Percentiles rank a stretch among this genome's conserved stretches.
Evolutionary conservation across 2,113 vertebrate species (phyloP).

Genomic region (Canis aureus): DNA sequence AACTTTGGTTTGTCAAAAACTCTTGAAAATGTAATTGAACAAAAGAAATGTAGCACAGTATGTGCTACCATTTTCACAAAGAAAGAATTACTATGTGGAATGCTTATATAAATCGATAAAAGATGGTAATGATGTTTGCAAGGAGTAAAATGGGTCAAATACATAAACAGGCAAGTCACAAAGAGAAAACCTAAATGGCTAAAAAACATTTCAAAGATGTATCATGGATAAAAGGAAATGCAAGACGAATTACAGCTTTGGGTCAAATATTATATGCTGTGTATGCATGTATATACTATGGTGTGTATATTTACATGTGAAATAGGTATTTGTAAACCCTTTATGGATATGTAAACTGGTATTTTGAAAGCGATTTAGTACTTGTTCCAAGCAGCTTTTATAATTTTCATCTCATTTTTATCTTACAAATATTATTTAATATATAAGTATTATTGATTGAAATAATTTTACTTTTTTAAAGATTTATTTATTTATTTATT

Average conservation of each 20-base stretch:
- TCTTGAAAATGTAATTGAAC: background rate
- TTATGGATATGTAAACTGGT: background rate
- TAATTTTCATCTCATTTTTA: background rate
- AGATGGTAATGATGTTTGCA: background rate
- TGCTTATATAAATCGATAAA: background rate
- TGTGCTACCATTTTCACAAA: background rate
- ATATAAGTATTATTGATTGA: background rate
- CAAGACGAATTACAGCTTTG: background rate
- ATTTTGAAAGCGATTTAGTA: background rate
- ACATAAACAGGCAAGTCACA: background rate
- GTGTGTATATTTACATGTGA: background rate
- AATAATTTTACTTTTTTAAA: background rate
- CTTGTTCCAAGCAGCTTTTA: background rate
- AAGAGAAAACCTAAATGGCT: background rate
- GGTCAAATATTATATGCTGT: background rate
- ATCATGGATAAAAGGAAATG: background rate
- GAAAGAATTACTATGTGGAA: background rate
- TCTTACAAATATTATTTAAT: background rate
- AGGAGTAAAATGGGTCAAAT: background rate
- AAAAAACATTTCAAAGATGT: background rate
- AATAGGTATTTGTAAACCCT: background rate
- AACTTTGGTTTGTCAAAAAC: background rate
- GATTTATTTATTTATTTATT: background rate
- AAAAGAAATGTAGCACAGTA: background rate
- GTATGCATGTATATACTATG: background rate